Evolutionary conservation across 2,113 vertebrate genomes (phyloP).

Genomic region (Falcunculus frontatus): DNA sequence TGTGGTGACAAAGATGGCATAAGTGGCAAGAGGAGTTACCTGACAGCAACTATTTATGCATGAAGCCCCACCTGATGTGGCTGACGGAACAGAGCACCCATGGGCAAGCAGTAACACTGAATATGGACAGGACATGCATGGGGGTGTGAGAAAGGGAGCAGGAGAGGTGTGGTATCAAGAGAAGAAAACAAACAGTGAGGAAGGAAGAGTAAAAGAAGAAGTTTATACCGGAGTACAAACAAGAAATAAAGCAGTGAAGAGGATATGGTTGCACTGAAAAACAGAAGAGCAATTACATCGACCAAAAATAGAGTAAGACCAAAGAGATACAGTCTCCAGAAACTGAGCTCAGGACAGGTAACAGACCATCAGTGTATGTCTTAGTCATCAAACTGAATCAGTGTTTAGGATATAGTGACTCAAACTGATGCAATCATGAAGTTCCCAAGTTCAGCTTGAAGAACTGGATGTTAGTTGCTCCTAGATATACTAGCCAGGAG

Average conservation of each 20-base stretch:
- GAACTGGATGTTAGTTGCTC: background rate
- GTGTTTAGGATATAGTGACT: background rate
- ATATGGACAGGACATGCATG: fast-evolving
- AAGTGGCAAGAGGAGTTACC: background rate
- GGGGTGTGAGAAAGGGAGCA: background rate
- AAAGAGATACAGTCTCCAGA: background rate
- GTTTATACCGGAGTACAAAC: background rate
- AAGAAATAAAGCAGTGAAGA: background rate
- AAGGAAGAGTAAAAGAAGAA: background rate
- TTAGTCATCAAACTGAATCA: background rate
- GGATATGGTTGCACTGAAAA: background rate
- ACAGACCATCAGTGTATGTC: background rate
- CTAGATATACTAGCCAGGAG: background rate
- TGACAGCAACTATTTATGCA: background rate
- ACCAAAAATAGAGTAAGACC: background rate
- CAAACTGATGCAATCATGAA: background rate
- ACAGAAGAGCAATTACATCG: background rate
- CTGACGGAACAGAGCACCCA: fast-evolving
- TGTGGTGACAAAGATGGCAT: background rate
- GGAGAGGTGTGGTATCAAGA: background rate
- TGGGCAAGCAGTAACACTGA: background rate
- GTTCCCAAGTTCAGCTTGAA: background rate
- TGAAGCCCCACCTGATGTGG: background rate
- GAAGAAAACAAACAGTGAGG: background rate
- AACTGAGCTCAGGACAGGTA: background rate